Conservation (phyloP, 53 echinoderm and acorn worm genomes). For the Pentamera pediparva region DNA sequence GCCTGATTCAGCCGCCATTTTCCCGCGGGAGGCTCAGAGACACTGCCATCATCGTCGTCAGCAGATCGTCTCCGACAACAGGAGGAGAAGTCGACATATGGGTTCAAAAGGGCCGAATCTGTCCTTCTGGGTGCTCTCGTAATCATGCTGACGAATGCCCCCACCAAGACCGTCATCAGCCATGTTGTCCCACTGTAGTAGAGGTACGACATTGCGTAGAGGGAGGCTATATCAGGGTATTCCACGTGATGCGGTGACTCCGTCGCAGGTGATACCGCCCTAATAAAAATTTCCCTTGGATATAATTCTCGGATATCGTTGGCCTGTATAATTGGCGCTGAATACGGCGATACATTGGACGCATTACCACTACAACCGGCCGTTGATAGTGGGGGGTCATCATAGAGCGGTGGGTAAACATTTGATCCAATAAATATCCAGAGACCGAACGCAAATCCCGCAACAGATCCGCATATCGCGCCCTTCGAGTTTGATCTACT, state of each 20-base stretch:
- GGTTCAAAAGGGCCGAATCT: constrained; percentile 1
- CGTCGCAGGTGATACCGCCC: too few relatives aligned
- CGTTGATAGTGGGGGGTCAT: background rate
- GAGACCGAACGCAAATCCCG: constrained; percentile 15
- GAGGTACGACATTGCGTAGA: constrained; percentile 21
- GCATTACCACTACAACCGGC: constrained; percentile 5
- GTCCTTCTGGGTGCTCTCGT: constrained; percentile 1
- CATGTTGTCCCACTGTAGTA: constrained; percentile 25
- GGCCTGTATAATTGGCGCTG: background rate
- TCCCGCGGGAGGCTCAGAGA: too few relatives aligned
- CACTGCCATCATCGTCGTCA: background rate
- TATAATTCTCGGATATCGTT: background rate
- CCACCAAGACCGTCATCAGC: constrained; percentile 1
- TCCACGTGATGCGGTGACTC: background rate
- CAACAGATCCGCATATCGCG: constrained; percentile 6
- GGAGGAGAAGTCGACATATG: background rate
- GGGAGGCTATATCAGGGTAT: background rate
- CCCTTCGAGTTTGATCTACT: constrained; percentile 25
- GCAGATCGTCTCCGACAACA: background rate
- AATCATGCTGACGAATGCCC: constrained; percentile 15
- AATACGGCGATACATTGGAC: background rate
- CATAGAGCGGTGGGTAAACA: constrained; percentile 7
- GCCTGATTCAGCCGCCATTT: background rate
- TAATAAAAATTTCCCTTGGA: background rate
- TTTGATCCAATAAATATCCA: constrained; percentile 20